These are phyloP conservation scores for Pygoscelis adeliae DNA, from an alignment of 2,113 vertebrate genomes.

Conservation along the genomic window DNA sequence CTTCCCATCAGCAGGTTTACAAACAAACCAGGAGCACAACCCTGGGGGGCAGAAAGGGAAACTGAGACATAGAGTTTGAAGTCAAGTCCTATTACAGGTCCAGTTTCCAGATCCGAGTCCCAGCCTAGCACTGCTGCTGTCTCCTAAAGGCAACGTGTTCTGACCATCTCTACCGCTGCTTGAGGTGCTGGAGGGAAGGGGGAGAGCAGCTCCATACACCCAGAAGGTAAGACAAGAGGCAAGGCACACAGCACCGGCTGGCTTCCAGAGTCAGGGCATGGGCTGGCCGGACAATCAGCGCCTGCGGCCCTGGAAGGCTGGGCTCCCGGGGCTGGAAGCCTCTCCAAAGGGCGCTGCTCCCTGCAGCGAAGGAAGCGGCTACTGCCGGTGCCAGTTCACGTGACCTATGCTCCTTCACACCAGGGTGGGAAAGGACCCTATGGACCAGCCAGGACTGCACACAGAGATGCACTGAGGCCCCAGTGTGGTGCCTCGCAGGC, in stretches of 20 bases:
- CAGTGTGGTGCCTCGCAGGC: rapidly evolving
- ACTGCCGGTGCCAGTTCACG: not conserved
- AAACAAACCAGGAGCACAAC: not conserved
- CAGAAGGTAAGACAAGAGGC: not conserved
- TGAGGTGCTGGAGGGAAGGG: rapidly evolving
- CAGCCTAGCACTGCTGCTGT: not conserved
- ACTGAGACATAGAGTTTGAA: not conserved
- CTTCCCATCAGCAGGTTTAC: not conserved
- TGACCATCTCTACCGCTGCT: not conserved
- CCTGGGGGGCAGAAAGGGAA: not conserved
- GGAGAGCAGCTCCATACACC: not conserved
- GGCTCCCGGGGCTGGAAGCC: not conserved
- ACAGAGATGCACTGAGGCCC: rapidly evolving
- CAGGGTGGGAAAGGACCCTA: not conserved
- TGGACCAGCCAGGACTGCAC: not conserved
- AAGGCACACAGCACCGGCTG: not conserved
- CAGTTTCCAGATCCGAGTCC: not conserved
- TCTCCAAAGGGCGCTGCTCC: not conserved
- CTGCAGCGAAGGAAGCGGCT: rapidly evolving
- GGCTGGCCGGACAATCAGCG: not conserved
- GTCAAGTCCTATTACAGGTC: not conserved
- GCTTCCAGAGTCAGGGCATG: not conserved
- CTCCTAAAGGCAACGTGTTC: rapidly evolving
- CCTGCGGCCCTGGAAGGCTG: not conserved
- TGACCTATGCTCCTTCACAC: not conserved